A percentile compares a stretch with the other conserved stretches of the same genome.
Conservation (phyloP, 2,113 vertebrate genomes). For the Halichoerus grypus region DNA sequence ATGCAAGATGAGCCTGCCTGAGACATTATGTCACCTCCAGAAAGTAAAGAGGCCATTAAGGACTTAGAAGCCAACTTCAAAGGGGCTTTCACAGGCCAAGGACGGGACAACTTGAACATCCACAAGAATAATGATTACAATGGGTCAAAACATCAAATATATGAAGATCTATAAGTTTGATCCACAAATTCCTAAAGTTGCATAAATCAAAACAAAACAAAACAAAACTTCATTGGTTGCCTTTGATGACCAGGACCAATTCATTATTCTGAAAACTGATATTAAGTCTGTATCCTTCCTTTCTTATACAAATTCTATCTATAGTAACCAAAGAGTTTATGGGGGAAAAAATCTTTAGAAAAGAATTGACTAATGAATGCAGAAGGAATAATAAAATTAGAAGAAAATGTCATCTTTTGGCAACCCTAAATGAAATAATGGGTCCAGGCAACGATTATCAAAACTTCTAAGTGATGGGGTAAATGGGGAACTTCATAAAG, state of each 20-base stretch:
- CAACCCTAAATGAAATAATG: not conserved
- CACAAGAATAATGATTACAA: not conserved
- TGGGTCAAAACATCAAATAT: not conserved
- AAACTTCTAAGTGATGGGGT: not conserved
- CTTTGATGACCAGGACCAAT: not conserved
- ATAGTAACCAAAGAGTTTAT: not conserved
- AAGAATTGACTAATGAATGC: not conserved
- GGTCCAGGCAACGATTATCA: not conserved
- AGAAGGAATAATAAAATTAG: not conserved
- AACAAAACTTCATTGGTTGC: not conserved
- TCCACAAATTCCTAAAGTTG: not conserved
- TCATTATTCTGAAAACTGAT: not conserved
- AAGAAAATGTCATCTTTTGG: not conserved
- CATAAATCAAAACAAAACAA: not conserved
- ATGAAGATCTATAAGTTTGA: not conserved
- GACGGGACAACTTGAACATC: not conserved
- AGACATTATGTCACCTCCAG: not conserved
- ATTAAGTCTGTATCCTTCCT: not conserved
- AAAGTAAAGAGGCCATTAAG: not conserved
- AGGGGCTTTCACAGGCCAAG: not conserved
- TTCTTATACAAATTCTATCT: not conserved
- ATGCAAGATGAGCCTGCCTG: not conserved
- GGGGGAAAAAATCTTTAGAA: not conserved
- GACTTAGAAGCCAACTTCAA: not conserved
- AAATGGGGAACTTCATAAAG: not conserved